Base-by-base conservation (phyloP, 2,113 vertebrate species). In the Rhynchopsitta pachyrhyncha region DNA sequence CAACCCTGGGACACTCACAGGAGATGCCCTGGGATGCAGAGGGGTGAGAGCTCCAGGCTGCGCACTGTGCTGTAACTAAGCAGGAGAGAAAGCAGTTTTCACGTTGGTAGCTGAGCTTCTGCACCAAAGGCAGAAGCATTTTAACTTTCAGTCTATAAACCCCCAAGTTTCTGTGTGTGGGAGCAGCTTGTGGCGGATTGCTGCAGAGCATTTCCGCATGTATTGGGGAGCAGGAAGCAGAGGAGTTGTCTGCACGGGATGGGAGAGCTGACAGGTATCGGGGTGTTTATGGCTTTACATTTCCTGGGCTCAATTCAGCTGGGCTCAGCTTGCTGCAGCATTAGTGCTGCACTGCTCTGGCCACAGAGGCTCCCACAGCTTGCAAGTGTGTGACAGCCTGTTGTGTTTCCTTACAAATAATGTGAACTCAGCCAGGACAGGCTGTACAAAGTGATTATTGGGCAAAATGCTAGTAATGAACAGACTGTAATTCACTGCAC, bases 391-490 rank as follows among this genome's bases (percentile, higher is more conserved):
- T 31, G 60, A 47, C 47, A 79, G 82, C 71, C 75, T 53, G 47
- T 35, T 70, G 37, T 22, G 63, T 41, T 73, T 69, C 37, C 63
- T 76, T 13, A 52, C 78, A 53, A 59, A 44, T 5, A 57, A 60
- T 8, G 59, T 5, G 90, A 80, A 80, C 53, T n/a, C 90, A 88
- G 71, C 49, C 1, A 11, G 90, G 85, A 95, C 88, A 92, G 63
- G 52, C 63, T 92, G 93, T 68, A 80, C 82, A 41, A 57, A 82
- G 71, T 18, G 35, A 23, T 53, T 69, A 95, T 77, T 80, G 50
- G 68, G 44, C 24, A 62, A 85, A 91, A 77, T 41, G 49, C 20
- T 90, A 42, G 53, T 69, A 86, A 92, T 37, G 85, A 97, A 75
- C 24, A 90, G 75, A 11, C 63, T 47, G 39, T 71, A 89, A 97